Evolutionary conservation across 2,888 invertebrate species (phyloP).

Genomic region (Patella caerulea): DNA sequence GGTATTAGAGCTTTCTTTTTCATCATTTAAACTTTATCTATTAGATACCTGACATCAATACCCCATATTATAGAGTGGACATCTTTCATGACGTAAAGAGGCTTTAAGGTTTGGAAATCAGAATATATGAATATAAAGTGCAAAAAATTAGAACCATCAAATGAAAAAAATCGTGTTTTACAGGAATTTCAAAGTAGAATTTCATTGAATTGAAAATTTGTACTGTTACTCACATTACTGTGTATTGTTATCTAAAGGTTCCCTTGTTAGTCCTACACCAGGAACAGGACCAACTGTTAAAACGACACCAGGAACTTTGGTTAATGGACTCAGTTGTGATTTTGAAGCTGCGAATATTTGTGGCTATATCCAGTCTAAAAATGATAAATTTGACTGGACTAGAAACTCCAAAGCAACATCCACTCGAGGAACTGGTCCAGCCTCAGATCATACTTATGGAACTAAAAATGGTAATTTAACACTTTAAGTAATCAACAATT

Average conservation of each 20-base stretch:
- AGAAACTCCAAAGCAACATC: conserved; percentile 36
- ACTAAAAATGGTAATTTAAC: conserved; percentile 30
- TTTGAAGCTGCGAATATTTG: conserved; percentile 44
- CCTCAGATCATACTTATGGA: conserved; percentile 38
- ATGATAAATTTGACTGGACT: conserved; percentile 47
- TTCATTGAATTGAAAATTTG: too few species aligned
- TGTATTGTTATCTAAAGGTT: conserved; percentile 22
- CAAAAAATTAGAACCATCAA: too few species aligned
- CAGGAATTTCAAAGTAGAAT: too few species aligned
- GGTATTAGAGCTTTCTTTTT: conserved; percentile 28
- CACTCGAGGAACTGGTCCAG: conserved; percentile 48
- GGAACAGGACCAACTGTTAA: conserved; percentile 17
- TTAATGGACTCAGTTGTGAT: conserved; percentile 36
- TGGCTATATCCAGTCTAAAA: conserved; percentile 37
- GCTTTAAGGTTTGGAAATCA: too few species aligned
- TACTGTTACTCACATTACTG: too few species aligned
- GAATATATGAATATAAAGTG: too few species aligned
- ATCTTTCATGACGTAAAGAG: too few species aligned
- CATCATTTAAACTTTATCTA: too few species aligned
- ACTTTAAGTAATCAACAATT: too few species aligned
- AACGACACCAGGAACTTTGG: conserved; percentile 19
- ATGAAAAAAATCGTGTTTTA: too few species aligned
- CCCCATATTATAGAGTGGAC: too few species aligned
- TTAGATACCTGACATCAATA: too few species aligned
- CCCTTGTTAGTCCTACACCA: conserved; percentile 14